Base-by-base conservation (phyloP, 2,113 vertebrate species). In the Corythaixoides concolor region DNA sequence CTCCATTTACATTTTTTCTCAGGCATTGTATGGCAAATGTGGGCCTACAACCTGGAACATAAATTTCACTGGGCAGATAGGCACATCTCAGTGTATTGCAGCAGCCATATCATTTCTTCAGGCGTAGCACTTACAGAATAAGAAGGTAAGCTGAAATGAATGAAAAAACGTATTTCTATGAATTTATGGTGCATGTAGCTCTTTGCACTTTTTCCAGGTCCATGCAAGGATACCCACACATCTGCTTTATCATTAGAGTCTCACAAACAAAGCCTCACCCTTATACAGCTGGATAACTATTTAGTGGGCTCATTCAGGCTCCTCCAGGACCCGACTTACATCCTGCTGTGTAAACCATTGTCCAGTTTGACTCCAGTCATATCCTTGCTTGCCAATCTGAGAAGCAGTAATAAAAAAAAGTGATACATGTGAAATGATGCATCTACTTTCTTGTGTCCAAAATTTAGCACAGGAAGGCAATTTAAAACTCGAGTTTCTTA, bases 161-260 rank as follows among this genome's bases (percentile, higher is more conserved):
- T 35, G 11, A 72, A 53, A 6, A 58, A 68, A 35, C n/a, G 15
- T 43, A 32, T 52, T 56, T 85, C 63, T 33, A 64, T 79, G 52
- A 72, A 33, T 1, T 73, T n/a, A 14, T 0, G 3, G 8, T 72
- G 19, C 37, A 8, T 35, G 11, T 53, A 56, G 7, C 13, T 52
- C 11, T 86, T 83, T 35, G 16, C 37, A 50, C n/a, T n/a, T n/a
- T n/a, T n/a, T n/a, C n/a, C n/a, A n/a, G n/a, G n/a, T n/a, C n/a
- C n/a, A n/a, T n/a, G n/a, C 15, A 86, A 52, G 12, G 17, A 33
- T 73, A 56, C 33, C 28, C n/a, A 60, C 26, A 23, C 5, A 6
- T 50, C 20, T 76, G 17, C 87, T 68, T 10, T n/a, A 12, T 62
- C 28, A 15, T 33, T 58, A 53, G 26, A 13, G 47, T 28, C 35